Evolutionary conservation across 2,888 invertebrate species (phyloP).

Genomic region (Parnassius orleans): DNA sequence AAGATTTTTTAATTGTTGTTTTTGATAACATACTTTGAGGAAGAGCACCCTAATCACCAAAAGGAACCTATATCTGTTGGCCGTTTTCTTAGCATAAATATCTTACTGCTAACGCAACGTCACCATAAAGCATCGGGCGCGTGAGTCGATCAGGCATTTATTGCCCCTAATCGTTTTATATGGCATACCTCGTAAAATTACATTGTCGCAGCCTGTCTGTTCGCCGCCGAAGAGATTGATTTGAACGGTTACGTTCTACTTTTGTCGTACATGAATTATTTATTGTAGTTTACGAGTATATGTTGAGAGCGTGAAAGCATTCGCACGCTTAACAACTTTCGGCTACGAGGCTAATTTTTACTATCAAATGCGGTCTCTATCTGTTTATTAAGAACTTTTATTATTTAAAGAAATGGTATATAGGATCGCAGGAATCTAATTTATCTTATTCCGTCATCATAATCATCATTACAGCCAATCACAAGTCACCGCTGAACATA

Average conservation of each 20-base stretch:
- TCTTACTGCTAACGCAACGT: slow-evolving; percentile 39
- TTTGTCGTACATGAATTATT: slow-evolving; percentile 35
- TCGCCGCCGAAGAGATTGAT: slow-evolving; percentile 44
- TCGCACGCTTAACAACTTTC: slow-evolving; percentile 27
- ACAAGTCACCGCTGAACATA: too few species aligned
- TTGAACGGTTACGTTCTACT: slow-evolving; percentile 39
- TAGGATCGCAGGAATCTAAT: too few species aligned
- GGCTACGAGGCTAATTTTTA: slow-evolving; percentile 4
- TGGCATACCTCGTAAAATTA: slow-evolving; percentile 53
- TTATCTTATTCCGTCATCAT: too few species aligned
- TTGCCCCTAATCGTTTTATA: slow-evolving; percentile 63
- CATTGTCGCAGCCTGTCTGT: slow-evolving; percentile 44
- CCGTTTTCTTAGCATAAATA: slow-evolving; percentile 35
- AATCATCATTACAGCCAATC: too few species aligned
- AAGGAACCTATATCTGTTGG: slow-evolving; percentile 10
- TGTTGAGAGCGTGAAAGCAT: slow-evolving; percentile 24
- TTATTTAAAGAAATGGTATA: slow-evolving; percentile 2
- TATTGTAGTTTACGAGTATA: slow-evolving; percentile 35
- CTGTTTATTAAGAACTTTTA: background rate
- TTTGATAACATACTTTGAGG: background rate
- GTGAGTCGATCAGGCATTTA: slow-evolving; percentile 54
- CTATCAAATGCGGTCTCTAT: background rate
- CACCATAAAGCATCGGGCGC: slow-evolving; percentile 52
- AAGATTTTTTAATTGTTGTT: background rate
- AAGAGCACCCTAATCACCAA: slow-evolving; percentile 5